These are phyloP conservation scores for Neoniphon sammara DNA, from an alignment of 2,797 vertebrate species.

Conservation along the genomic window DNA sequence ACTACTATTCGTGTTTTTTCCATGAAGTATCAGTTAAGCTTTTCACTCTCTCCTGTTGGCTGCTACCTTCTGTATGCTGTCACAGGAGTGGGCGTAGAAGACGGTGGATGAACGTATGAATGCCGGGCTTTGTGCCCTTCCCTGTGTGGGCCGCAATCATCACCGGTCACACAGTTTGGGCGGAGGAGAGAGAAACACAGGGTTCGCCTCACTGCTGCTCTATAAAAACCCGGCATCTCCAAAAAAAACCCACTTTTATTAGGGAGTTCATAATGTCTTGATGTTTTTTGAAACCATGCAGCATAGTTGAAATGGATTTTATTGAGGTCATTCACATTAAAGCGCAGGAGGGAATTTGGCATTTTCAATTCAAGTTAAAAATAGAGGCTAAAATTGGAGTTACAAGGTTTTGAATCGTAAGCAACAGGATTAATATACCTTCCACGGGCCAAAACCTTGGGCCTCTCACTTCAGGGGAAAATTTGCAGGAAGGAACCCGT, in stretches of 20 bases:
- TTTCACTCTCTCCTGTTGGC: slow-evolving; percentile 66
- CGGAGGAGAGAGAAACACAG: slow-evolving; percentile 46
- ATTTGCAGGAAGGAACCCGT: slow-evolving; percentile 43
- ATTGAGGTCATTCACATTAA: slow-evolving; percentile 32
- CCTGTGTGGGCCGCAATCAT: slow-evolving; percentile 63
- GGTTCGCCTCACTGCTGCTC: slow-evolving; percentile 24
- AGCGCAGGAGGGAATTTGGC: slow-evolving; percentile 22
- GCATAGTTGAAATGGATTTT: slow-evolving; percentile 16
- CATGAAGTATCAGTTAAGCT: slow-evolving; percentile 60
- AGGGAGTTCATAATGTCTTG: slow-evolving; percentile 32
- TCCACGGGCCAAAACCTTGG: slow-evolving; percentile 14
- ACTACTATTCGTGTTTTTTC: slow-evolving; percentile 57
- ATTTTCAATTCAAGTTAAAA: slow-evolving; percentile 30
- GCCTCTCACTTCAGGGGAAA: slow-evolving; percentile 27
- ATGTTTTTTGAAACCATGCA: slow-evolving; percentile 12
- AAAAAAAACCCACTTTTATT: slow-evolving; percentile 50
- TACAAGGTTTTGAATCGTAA: not conserved
- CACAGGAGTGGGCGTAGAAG: slow-evolving; percentile 66
- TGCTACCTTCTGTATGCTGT: slow-evolving; percentile 55
- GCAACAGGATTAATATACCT: slow-evolving; percentile 5
- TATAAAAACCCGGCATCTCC: slow-evolving; percentile 19
- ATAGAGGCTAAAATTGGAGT: slow-evolving; percentile 21
- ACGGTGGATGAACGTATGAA: slow-evolving; percentile 69
- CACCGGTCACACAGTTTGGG: slow-evolving; percentile 61
- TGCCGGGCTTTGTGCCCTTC: slow-evolving; percentile 77